Evolutionary conservation across 37 sponge, comb jelly and placozoan genomes (phyloP).

Genomic region (Diacarnus erythraeanus): DNA sequence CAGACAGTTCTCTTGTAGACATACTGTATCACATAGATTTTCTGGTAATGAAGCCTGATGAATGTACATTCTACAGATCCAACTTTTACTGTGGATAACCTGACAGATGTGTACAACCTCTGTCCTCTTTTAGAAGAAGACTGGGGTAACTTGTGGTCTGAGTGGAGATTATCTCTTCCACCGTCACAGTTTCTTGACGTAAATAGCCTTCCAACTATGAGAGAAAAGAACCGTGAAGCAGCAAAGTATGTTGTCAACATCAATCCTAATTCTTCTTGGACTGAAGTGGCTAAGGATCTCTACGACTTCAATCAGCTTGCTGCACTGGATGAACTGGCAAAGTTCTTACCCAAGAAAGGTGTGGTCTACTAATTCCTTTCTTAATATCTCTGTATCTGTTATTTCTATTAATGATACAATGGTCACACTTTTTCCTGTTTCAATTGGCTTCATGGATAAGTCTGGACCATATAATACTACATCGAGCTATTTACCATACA

Average conservation of each 20-base stretch:
- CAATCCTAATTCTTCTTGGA: neutral
- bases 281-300: neutral
- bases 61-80: too few species aligned
- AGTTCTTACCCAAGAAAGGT: conserved; percentile 4
- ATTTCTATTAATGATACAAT: neutral
- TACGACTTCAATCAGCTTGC: neutral
- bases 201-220: neutral
- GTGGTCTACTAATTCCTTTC: too few species aligned
- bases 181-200: neutral
- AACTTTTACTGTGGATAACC: conserved; percentile 6
- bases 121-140: neutral
- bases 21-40: too few species aligned
- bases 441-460: too few species aligned
- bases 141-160: conserved; percentile 10
- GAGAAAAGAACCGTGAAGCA: neutral
- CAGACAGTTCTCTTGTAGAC: too few species aligned
- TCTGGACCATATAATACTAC: too few species aligned
- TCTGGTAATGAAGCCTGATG: too few species aligned
- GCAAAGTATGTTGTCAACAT: neutral
- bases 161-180: conserved; percentile 1
- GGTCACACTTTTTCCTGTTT: too few species aligned
- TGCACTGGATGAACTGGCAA: neutral
- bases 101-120: neutral
- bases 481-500: too few species aligned
- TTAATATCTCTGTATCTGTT: neutral